Percentiles rank a stretch among this genome's conserved stretches.
phyloP scores from a whole-genome alignment of 1,140 invertebrate species.

The Panulirus ornatus region DNA sequence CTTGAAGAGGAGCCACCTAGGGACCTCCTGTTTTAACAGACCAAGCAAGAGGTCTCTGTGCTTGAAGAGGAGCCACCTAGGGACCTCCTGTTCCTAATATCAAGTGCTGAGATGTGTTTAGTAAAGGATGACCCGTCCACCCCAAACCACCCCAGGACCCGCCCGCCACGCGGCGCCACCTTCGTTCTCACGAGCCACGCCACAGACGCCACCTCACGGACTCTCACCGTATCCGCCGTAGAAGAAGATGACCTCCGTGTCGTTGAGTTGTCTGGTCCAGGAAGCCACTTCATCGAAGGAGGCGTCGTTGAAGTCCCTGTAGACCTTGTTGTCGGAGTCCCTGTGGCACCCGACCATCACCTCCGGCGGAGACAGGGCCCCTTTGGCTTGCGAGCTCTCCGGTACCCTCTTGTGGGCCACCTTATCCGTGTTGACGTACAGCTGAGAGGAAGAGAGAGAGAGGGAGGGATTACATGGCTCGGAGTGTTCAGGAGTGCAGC shows the following conservation, averaged over 20 bases:
- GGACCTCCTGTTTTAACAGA: too few species aligned
- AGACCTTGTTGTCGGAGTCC: constrained; percentile 46
- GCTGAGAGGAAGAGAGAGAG: constrained; percentile 12
- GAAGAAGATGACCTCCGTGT: constrained; percentile 72
- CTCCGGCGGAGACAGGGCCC: constrained; percentile 63
- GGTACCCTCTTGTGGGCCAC: not conserved
- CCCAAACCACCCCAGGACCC: too few species aligned
- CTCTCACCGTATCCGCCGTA: constrained; percentile 76
- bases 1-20: too few species aligned
- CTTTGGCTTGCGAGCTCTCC: not conserved
- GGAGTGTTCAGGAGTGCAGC: not conserved
- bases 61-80: too few species aligned
- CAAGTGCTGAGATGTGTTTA: too few species aligned
- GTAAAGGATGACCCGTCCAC: too few species aligned
- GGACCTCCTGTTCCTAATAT: too few species aligned
- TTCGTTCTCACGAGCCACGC: too few species aligned
- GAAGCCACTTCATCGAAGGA: constrained; percentile 76
- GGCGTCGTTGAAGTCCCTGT: constrained; percentile 67
- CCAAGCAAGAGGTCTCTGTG: too few species aligned
- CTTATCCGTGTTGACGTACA: not conserved
- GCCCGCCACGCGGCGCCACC: too few species aligned
- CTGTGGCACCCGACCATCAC: constrained; percentile 76
- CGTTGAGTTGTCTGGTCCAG: constrained; percentile 73
- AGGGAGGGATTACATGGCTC: not conserved
- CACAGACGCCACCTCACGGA: not conserved